Base-by-base conservation (phyloP, 2,113 vertebrate genomes). In the Aspidoscelis tigris region DNA sequence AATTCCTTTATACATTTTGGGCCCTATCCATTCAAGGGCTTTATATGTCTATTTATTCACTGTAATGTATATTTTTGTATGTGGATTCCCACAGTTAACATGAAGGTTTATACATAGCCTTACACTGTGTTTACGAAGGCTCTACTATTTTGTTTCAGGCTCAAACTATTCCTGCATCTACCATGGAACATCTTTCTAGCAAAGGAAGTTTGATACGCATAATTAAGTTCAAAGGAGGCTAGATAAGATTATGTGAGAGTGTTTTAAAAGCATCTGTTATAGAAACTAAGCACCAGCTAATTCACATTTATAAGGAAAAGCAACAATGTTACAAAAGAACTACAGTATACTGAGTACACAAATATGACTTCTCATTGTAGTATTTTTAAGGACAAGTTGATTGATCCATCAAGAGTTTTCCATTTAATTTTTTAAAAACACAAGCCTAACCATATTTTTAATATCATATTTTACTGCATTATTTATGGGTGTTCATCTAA, bases 361-460 rank as follows among this genome's bases (percentile, higher is more conserved):
- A 68, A 43, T 72, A 81, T 82, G 68, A 26, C 3, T 53, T 79
- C 12, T 66, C 18, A 22, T 39, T 44, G 26, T 47, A n/a, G 1
- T 4, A 1, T 68, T 65, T 68, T 69, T 69, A 26, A 82, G 80
- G 11, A 71, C 41, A 81, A 39, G 33, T 76, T 44, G 1, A 58
- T 66, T 76, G 33, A 66, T 81, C 77, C 39, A 78, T 69, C 78
- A 83, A 76, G 1, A 69, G 20, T 1, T 0, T 11, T 70, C 66
- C 78, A 50, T 53, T 84, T 80, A 1, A 39, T n/a, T 81, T 83
- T 76, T 70, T 86, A 84, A 87, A 78, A 1, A 24, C 58, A 5
- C n/a, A 89, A 24, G 11, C 83, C 72, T 85, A 11, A 43, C 53
- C 77, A 84, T 10, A 88, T n/a, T 50, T 55, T 78, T 26, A 44